Evolutionary conservation across 2,888 invertebrate species (phyloP).

Genomic region (Psylliodes chrysocephalus): DNA sequence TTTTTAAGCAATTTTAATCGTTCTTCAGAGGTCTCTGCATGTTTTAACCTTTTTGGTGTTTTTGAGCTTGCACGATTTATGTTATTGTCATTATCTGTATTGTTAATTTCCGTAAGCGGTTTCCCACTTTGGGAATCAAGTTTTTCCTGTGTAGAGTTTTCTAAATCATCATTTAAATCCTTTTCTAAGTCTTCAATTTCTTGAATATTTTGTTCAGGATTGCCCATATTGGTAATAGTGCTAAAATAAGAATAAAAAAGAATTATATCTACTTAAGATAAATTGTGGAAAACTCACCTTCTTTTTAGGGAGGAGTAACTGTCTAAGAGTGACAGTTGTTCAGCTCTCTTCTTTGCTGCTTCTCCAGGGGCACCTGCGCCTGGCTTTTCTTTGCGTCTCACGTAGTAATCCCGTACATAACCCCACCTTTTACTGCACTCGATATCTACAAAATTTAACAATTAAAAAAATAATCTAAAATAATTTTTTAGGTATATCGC

Average conservation of each 20-base stretch:
- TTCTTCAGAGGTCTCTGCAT: constrained; percentile 5
- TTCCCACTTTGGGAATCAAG: background rate
- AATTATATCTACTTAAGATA: background rate
- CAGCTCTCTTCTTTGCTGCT: constrained; percentile 51
- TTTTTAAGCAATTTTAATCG: constrained; percentile 2
- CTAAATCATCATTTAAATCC: background rate
- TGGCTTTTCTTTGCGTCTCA: constrained; percentile 53
- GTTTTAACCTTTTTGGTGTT: constrained; percentile 2
- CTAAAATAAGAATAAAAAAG: background rate
- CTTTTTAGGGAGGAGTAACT: constrained; percentile 16
- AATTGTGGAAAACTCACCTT: constrained; percentile 20
- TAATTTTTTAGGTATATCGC: constrained; percentile 39
- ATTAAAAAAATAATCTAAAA: constrained; percentile 1
- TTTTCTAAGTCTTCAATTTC: background rate
- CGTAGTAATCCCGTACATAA: constrained; percentile 56
- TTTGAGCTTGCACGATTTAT: background rate
- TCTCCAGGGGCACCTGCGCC: constrained; percentile 48
- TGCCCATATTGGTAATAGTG: constrained; percentile 8
- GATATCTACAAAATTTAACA: constrained; percentile 7
- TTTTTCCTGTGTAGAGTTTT: constrained; percentile 6
- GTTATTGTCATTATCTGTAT: constrained; percentile 4
- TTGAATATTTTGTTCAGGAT: constrained; percentile 5
- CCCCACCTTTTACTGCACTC: constrained; percentile 52
- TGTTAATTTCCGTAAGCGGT: background rate
- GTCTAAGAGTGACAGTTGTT: constrained; percentile 37